Evolutionary conservation across 1,140 invertebrate species (phyloP).

Genomic region (Conopomorpha cramerella): DNA sequence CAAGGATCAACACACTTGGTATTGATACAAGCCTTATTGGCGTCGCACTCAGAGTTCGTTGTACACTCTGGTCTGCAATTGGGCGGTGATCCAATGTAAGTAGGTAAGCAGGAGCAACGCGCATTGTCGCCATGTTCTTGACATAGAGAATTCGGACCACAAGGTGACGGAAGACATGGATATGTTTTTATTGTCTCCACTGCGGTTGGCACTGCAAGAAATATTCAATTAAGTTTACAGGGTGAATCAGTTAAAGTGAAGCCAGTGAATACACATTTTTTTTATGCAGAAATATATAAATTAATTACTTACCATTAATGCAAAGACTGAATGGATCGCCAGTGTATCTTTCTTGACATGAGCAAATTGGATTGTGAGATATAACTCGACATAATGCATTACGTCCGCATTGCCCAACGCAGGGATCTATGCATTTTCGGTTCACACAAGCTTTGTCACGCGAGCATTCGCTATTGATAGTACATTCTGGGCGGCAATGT

Average conservation of each 20-base stretch:
- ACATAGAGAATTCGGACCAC: slow-evolving; percentile 73
- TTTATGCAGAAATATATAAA: too few relatives aligned
- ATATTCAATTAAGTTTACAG: too few relatives aligned
- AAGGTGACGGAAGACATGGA: slow-evolving; percentile 76
- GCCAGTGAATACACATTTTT: too few relatives aligned
- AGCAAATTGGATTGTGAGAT: slow-evolving; percentile 74
- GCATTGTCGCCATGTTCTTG: slow-evolving; percentile 65
- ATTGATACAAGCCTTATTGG: slow-evolving; percentile 68
- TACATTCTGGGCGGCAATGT: slow-evolving; percentile 75
- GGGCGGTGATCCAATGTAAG: slow-evolving; percentile 71
- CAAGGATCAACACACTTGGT: slow-evolving; percentile 71
- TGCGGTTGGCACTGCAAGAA: slow-evolving; percentile 19
- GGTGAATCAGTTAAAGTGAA: too few relatives aligned
- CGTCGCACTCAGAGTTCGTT: slow-evolving; percentile 72
- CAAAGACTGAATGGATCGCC: slow-evolving; percentile 61
- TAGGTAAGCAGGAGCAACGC: slow-evolving; percentile 70
- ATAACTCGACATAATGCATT: slow-evolving; percentile 77
- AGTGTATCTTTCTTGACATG: slow-evolving; percentile 69
- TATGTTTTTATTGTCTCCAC: slow-evolving; percentile 54
- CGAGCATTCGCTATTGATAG: slow-evolving; percentile 73
- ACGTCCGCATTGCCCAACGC: slow-evolving; percentile 73
- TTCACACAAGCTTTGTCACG: slow-evolving; percentile 74
- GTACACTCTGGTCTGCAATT: slow-evolving; percentile 75
- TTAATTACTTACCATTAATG: slow-evolving; percentile 21
- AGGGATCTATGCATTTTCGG: slow-evolving; percentile 77